Percentiles rank a stretch among this genome's conserved stretches.
Evolutionary conservation across 2,888 invertebrate species (phyloP).

Genomic region (Drosophila crucigera): DNA sequence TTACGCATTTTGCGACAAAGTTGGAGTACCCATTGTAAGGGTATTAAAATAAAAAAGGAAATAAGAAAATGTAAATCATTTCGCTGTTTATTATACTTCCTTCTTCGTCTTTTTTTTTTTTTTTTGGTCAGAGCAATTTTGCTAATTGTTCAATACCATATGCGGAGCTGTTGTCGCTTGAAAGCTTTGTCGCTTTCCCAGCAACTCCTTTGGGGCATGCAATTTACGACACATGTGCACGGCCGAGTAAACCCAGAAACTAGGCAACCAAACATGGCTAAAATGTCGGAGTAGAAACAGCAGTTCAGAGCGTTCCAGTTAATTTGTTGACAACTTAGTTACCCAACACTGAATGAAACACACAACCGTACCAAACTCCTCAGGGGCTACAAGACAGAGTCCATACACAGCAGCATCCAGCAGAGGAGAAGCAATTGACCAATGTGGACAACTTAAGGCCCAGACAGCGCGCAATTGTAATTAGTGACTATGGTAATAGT

Average conservation of each 20-base stretch:
- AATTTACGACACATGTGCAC: conserved; percentile 73
- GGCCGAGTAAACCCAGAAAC: conserved; percentile 53
- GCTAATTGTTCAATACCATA: conserved; percentile 72
- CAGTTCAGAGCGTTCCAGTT: conserved; percentile 68
- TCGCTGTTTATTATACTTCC: conserved; percentile 11
- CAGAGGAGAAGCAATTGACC: conserved; percentile 46
- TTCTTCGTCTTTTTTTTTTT: conserved; percentile 8
- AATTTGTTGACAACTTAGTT: conserved; percentile 79
- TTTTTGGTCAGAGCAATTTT: conserved; percentile 37
- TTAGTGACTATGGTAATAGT: conserved; percentile 61
- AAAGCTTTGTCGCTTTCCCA: conserved; percentile 7
- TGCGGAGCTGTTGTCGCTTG: conserved; percentile 29
- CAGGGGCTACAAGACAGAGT: conserved; percentile 65
- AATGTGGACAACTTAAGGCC: conserved; percentile 46
- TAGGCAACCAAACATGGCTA: conserved; percentile 58
- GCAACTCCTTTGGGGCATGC: conserved; percentile 67
- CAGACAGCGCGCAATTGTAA: conserved; percentile 64
- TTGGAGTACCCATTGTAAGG: background rate
- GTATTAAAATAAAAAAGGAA: conserved; percentile 4
- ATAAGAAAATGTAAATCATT: conserved; percentile 33
- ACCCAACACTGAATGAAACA: conserved; percentile 32
- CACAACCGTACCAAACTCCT: conserved; percentile 39
- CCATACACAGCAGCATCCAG: conserved; percentile 21
- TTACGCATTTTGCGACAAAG: background rate
- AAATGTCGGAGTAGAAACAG: conserved; percentile 25